A percentile compares a stretch with the other conserved stretches of the same genome.
phyloP scores from a whole-genome alignment of 2,888 invertebrate genomes.

The Brachypterus glaber region DNA sequence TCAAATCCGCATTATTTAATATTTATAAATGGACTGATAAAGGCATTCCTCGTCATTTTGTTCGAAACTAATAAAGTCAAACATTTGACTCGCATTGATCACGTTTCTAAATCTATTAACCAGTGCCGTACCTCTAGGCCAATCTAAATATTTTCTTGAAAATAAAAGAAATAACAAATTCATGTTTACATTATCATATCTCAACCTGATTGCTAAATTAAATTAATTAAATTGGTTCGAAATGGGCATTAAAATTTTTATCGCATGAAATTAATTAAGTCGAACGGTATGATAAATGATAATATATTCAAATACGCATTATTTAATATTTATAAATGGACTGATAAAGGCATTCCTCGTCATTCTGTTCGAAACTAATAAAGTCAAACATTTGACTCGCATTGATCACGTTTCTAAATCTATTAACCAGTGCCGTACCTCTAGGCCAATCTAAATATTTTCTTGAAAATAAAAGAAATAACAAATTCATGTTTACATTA shows the following conservation, averaged over 20 bases:
- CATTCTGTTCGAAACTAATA: slow-evolving; percentile 27
- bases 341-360: slow-evolving; percentile 19
- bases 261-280: too few species aligned
- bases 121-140: slow-evolving; percentile 20
- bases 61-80: slow-evolving; percentile 30
- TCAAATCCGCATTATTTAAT: slow-evolving; percentile 10
- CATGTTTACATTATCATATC: background rate
- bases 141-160: too few species aligned
- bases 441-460: slow-evolving; percentile 1
- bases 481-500: too few species aligned
- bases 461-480: too few species aligned
- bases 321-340: slow-evolving; percentile 18
- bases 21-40: slow-evolving; percentile 19
- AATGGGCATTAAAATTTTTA: too few species aligned
- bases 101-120: slow-evolving; percentile 22
- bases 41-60: slow-evolving; percentile 19
- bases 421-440: slow-evolving; percentile 22
- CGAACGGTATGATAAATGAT: too few species aligned
- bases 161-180: too few species aligned
- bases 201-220: background rate
- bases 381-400: slow-evolving; percentile 27
- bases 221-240: too few species aligned
- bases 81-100: slow-evolving; percentile 28
- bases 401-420: slow-evolving; percentile 27
- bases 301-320: slow-evolving; percentile 1